Evolutionary conservation across 2,797 vertebrate species (phyloP).

Genomic region (Falco naumanni): DNA sequence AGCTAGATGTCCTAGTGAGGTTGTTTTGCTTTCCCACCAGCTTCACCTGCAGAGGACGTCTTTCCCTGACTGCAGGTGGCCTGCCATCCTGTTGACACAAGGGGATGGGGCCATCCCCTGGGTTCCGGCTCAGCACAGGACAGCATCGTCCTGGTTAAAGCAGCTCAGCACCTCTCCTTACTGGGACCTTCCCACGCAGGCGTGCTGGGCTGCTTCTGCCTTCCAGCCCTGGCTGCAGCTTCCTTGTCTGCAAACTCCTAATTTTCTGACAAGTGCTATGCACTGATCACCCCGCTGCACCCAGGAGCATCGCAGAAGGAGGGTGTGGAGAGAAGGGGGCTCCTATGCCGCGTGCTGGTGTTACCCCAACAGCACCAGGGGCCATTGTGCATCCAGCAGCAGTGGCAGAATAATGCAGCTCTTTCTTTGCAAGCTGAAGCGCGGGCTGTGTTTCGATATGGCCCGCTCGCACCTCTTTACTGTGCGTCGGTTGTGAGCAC

Average conservation of each 20-base stretch:
- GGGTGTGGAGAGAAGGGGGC: neutral
- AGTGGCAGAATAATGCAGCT: neutral
- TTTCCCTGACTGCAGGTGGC: neutral
- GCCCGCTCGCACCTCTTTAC: neutral
- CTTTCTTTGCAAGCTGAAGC: neutral
- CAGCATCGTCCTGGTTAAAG: neutral
- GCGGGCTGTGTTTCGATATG: fast-evolving
- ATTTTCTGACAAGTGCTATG: neutral
- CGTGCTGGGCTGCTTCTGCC: neutral
- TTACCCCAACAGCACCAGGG: neutral
- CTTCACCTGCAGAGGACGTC: neutral
- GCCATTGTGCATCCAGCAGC: neutral
- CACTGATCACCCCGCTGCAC: neutral
- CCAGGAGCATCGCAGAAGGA: neutral
- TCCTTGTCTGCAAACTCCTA: neutral
- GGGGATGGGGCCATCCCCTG: neutral
- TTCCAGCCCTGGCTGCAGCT: neutral
- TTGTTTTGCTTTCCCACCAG: neutral
- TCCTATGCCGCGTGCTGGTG: fast-evolving
- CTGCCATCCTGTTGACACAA: neutral
- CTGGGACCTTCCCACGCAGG: neutral
- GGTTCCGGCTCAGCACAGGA: neutral
- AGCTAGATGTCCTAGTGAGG: neutral
- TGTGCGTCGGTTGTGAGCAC: neutral
- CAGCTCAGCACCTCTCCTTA: neutral